Percentiles rank a stretch among this genome's conserved stretches.
Conservation (phyloP, 2,113 vertebrate species). For the Octodon degus region DNA sequence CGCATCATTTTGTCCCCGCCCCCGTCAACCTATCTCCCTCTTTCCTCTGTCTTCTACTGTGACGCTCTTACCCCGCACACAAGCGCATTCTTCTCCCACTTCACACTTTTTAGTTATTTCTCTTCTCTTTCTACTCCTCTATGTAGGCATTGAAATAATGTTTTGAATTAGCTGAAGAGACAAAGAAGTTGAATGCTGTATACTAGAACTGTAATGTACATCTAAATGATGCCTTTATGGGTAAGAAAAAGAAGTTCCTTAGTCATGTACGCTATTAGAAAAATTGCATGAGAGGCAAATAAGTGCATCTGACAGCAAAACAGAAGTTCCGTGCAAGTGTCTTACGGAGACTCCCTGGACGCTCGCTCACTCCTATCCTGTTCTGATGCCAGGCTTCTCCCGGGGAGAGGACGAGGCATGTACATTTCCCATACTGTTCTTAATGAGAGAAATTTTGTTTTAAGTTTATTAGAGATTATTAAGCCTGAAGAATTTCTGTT, state of each 20-base stretch:
- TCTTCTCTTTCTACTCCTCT: conserved; percentile 64
- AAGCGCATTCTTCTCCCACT: conserved; percentile 67
- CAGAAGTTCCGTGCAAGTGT: accelerated
- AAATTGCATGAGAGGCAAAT: not conserved
- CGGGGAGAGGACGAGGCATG: not conserved
- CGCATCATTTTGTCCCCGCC: conserved; percentile 71
- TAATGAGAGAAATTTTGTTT: not conserved
- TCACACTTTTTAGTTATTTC: conserved; percentile 55
- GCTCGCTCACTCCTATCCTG: accelerated
- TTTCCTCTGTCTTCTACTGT: conserved; percentile 48
- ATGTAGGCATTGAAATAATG: conserved; percentile 70
- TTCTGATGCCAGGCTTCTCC: not conserved
- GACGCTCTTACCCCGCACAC: conserved; percentile 61
- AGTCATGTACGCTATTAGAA: not conserved
- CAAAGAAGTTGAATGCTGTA: conserved; percentile 41
- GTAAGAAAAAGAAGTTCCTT: not conserved
- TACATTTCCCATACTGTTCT: not conserved
- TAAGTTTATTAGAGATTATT: conserved; percentile 50
- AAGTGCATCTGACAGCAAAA: not conserved
- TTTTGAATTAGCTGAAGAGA: conserved; percentile 67
- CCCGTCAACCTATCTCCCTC: not conserved
- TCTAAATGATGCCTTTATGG: conserved; percentile 52
- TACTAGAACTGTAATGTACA: conserved; percentile 32
- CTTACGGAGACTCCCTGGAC: not conserved
- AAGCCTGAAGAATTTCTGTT: conserved; percentile 20